Conservation (phyloP, 35 echinoderm and acorn worm genomes). For the Strongylocentrotus purpuratus region DNA sequence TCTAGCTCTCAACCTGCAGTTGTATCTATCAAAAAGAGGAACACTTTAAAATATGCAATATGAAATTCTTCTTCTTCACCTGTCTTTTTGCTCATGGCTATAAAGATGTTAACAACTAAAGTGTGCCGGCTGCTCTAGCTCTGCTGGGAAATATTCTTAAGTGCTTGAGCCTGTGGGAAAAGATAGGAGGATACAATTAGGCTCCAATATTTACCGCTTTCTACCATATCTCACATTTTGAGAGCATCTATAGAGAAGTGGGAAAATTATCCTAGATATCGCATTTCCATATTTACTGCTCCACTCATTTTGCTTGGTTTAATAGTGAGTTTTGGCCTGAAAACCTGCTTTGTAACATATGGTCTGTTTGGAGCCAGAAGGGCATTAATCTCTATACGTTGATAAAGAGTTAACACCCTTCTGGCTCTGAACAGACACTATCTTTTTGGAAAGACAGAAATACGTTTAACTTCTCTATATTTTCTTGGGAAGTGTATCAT, state of each 20-base stretch:
- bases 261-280: background rate
- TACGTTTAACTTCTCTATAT: too few species aligned
- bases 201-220: background rate
- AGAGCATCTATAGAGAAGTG: background rate
- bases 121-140: background rate
- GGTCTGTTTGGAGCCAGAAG: too few species aligned
- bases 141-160: background rate
- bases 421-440: too few species aligned
- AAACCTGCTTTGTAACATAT: background rate
- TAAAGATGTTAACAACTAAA: background rate
- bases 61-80: background rate
- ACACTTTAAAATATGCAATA: background rate
- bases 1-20: too few species aligned
- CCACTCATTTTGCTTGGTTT: background rate
- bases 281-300: background rate
- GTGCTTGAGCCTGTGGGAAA: background rate
- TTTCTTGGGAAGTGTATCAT: too few species aligned
- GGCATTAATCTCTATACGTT: too few species aligned
- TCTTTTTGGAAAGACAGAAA: too few species aligned
- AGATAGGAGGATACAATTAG: background rate
- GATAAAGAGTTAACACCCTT: too few species aligned
- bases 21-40: background rate
- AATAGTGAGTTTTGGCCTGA: background rate
- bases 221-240: background rate
- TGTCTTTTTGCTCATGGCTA: background rate